Evolutionary conservation across 2,797 vertebrate species (phyloP), one percentile per base, ranked within the genome.

Genomic region (Sparidentex hasta): DNA sequence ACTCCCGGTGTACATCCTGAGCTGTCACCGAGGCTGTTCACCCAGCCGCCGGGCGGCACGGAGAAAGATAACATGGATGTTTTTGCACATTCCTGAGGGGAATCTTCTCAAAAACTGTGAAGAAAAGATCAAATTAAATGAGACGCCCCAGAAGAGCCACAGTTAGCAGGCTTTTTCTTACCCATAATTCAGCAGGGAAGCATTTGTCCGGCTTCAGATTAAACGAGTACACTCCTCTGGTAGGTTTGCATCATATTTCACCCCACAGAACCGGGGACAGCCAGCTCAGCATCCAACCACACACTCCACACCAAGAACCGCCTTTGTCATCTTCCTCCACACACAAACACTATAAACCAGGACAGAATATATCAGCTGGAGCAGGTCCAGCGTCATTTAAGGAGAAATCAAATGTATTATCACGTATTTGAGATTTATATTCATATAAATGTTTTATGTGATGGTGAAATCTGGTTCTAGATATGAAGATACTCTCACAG

Each of bases 211-310:
- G 27, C 80, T 69, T 83, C 69, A 85, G 80, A 90, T 90, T 44
- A 85, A 84, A 81, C 74, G 80, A 79, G 55, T 74, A 63, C 80
- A 84, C 76, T 76, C 67, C 59, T 72, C 27, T 54, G 78, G 54
- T 72, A 47, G 54, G 23, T 73, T 85, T 83, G 71, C 84, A 82
- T 92, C 85, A 90, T 74, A 77, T 72, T 83, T 76, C 80, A 80
- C 73, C 71, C 43, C 58, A 84, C 73, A 80, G 62, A 52, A 38
- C 11, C 5, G 68, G 14, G 20, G n/a, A 65, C 3, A 75, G 63
- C 65, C 55, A 64, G 64, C 62, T 84, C 78, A 80, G 73, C 80
- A 86, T 38, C 43, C 23, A 27, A n/a, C 61, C 52, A 6, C 48
- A 65, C 33, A 20, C 61, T 67, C 1, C 1, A 11, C 51, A 14